These are phyloP conservation scores for Theodoxus fluviatilis DNA, from an alignment of 2,888 invertebrate genomes.

Conservation along the genomic window DNA sequence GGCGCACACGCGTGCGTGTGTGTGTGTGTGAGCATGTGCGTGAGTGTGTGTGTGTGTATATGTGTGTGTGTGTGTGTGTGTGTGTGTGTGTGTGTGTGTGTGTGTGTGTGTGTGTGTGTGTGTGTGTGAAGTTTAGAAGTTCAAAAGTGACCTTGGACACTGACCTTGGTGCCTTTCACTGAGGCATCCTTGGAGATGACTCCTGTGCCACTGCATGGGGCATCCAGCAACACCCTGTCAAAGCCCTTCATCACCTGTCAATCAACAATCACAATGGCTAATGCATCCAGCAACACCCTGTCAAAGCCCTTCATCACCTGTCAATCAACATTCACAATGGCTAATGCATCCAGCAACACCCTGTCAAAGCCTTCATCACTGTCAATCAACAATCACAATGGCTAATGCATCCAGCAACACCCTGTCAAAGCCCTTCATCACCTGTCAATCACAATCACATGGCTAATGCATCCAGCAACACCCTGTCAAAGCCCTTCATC, in stretches of 20 bases:
- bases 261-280: no score
- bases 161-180: slow-evolving; percentile 75
- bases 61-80: no score
- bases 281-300: slow-evolving; percentile 94
- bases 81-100: no score
- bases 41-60: no score
- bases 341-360: slow-evolving; percentile 94
- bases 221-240: slow-evolving; percentile 94
- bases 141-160: background rate
- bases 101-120: no score
- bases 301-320: slow-evolving; percentile 90
- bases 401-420: slow-evolving; percentile 96
- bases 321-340: no score
- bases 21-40: no score
- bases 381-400: no score
- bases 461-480: slow-evolving; percentile 96
- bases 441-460: no score
- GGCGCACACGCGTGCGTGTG: no score
- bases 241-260: slow-evolving; percentile 83
- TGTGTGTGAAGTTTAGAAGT: no score
- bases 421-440: slow-evolving; percentile 91
- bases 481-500: slow-evolving; percentile 92
- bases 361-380: slow-evolving; percentile 91
- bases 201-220: slow-evolving; percentile 98
- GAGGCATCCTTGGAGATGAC: slow-evolving; percentile 96